Base-by-base conservation (phyloP, 2,113 vertebrate species). In the Dasypus novemcinctus region DNA sequence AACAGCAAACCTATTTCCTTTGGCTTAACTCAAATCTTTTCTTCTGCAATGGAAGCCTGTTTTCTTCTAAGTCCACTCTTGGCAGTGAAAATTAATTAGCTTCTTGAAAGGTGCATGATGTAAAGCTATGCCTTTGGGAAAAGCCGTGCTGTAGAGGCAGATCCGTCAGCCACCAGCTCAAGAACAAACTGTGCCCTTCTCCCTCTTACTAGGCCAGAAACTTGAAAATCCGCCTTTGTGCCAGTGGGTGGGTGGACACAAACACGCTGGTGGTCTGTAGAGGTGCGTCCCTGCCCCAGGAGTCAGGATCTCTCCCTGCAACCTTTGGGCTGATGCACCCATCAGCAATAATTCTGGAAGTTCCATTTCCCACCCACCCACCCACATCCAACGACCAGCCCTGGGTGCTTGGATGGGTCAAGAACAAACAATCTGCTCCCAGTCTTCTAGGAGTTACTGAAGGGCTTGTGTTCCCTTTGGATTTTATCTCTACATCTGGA, bases 51-150 rank as follows among this genome's bases (percentile, higher is more conserved):
- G 33, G 81, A 54, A 41, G 63, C 23, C 57, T 82, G 46, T 69
- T 94, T 96, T 93, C 38, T 76, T 75, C 64, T 11, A 80, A 78
- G 63, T 85, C 72, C 46, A n/a, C 76, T 83, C 63, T 86, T 61
- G 14, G 41, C 66, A 38, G 20, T 72, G 68, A 86, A 90, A 93
- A 91, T 79, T 54, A 90, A 95, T 88, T 71, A 87, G 85, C 71
- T 94, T 78, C 41, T 80, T 38, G 41, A 61, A 80, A 90, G 69
- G 31, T 41, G 15, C 33, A 1, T 0, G 52, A 66, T 4, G 86
- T 76, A 88, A 76, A 81, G 41, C 57, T 31, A 5, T 41, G 38
- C 21, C 68, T 31, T 78, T 85, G 94, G n/a, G 66, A 49, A 49
- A 46, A 78, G 46, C 13, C 1, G 11, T 10, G 33, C 25, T 20